phyloP scores from a whole-genome alignment of 2,113 vertebrate genomes.

The Alethe castanea region DNA sequence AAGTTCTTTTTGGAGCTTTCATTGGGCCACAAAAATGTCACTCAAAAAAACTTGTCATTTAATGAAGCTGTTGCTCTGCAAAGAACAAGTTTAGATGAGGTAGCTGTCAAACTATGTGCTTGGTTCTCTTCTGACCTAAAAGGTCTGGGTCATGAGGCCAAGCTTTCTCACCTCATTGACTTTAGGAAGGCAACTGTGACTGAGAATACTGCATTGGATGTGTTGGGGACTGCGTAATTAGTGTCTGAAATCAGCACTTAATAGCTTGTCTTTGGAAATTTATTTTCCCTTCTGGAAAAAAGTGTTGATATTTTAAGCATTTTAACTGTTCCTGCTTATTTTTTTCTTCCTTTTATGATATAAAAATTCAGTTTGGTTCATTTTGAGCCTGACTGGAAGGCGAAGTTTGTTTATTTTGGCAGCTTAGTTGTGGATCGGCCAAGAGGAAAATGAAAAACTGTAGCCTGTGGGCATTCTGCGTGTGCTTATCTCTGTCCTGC shows the following conservation, averaged over 20 bases:
- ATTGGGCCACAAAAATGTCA: neutral
- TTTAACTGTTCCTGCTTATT: slow-evolving; percentile 24
- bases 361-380: slow-evolving; percentile 58
- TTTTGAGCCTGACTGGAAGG: slow-evolving; percentile 63
- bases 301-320: slow-evolving; percentile 31
- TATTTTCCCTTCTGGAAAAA: slow-evolving; percentile 32
- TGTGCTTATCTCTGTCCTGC: slow-evolving; percentile 44
- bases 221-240: neutral
- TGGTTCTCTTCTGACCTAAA: neutral
- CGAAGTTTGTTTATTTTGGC: slow-evolving; percentile 69
- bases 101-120: neutral
- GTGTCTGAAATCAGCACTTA: neutral
- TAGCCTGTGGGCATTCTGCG: slow-evolving; percentile 37
- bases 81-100: neutral
- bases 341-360: slow-evolving; percentile 59
- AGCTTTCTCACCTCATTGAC: neutral
- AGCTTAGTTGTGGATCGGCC: slow-evolving; percentile 55
- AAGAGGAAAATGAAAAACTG: slow-evolving; percentile 61
- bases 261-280: neutral
- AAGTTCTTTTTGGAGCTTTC: neutral
- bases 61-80: neutral
- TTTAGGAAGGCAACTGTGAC: neutral
- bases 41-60: neutral
- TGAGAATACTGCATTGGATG: neutral
- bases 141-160: neutral